phyloP scores from a whole-genome alignment of 2,888 invertebrate genomes.

The Salticus scenicus region DNA sequence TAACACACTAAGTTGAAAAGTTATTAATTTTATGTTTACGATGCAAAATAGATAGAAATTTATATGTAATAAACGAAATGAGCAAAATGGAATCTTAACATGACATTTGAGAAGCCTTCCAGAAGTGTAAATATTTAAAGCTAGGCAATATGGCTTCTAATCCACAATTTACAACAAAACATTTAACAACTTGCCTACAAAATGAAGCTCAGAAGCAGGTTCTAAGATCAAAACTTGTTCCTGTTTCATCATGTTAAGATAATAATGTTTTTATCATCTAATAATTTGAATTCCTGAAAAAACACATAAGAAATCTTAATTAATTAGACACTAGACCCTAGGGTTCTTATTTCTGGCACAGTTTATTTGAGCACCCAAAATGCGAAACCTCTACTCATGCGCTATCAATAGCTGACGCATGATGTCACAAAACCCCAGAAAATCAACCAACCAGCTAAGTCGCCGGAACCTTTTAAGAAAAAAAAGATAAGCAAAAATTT shows the following conservation, averaged over 20 bases:
- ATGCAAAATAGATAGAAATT: too few species aligned
- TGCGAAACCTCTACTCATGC: constrained; percentile 69
- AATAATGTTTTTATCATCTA: constrained; percentile 54
- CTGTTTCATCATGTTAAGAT: constrained; percentile 54
- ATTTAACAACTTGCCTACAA: constrained; percentile 81
- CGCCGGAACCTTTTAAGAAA: neutral
- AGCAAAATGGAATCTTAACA: neutral
- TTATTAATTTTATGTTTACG: too few species aligned
- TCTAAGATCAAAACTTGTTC: constrained; percentile 90
- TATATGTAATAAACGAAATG: neutral
- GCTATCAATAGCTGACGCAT: constrained; percentile 70
- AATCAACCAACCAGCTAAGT: constrained; percentile 59
- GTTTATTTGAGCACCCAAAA: constrained; percentile 65
- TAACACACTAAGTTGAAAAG: too few species aligned
- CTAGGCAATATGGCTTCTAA: constrained; percentile 63
- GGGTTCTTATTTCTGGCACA: constrained; percentile 68
- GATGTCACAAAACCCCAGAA: constrained; percentile 64
- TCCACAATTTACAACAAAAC: constrained; percentile 36
- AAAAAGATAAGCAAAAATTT: neutral
- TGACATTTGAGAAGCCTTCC: neutral
- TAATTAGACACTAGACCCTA: constrained; percentile 47
- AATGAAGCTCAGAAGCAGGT: constrained; percentile 90
- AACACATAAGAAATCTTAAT: constrained; percentile 51
- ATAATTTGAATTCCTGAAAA: constrained; percentile 9
- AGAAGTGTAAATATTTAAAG: neutral